phyloP scores from a whole-genome alignment of 2,888 invertebrate genomes.

The Cryptocephalus primarius region DNA sequence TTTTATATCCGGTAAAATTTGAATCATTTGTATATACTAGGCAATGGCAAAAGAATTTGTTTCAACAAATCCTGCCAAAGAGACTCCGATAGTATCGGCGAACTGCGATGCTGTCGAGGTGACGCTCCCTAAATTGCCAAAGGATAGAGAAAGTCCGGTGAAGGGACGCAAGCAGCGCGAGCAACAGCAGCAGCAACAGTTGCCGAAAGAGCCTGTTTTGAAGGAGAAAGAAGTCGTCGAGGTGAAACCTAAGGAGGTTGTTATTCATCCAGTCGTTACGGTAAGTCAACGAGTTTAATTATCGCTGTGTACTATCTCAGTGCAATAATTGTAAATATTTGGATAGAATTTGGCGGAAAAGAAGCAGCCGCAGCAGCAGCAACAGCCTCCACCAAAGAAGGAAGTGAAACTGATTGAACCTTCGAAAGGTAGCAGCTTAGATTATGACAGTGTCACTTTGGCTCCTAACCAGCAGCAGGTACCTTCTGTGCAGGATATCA shows the following conservation, averaged over 20 bases:
- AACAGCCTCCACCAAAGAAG: too few relatives aligned
- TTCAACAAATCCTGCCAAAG: conserved; percentile 29
- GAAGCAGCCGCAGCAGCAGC: too few relatives aligned
- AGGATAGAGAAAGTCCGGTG: conserved; percentile 34
- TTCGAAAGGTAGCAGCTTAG: conserved; percentile 1
- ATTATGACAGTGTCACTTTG: background rate
- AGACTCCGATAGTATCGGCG: conserved; percentile 56
- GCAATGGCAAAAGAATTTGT: conserved; percentile 36
- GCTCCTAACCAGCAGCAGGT: conserved; percentile 5
- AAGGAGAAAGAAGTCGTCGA: background rate
- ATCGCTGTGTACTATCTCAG: too few relatives aligned
- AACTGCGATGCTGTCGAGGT: conserved; percentile 58
- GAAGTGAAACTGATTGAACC: background rate
- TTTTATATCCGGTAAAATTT: background rate
- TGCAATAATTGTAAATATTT: too few relatives aligned
- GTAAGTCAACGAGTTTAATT: too few relatives aligned
- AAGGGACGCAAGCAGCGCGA: conserved; percentile 29
- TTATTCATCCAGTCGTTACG: background rate
- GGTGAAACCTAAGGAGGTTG: conserved; percentile 6
- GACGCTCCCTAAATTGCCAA: conserved; percentile 37
- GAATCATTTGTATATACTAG: conserved; percentile 16
- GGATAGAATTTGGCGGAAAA: too few relatives aligned
- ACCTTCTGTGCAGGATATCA: conserved; percentile 10
- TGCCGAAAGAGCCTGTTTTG: conserved; percentile 6
- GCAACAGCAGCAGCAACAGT: conserved; percentile 11